Conservation (phyloP, 64 coral and sea anemone species). For the Catalaphyllia jardinei region DNA sequence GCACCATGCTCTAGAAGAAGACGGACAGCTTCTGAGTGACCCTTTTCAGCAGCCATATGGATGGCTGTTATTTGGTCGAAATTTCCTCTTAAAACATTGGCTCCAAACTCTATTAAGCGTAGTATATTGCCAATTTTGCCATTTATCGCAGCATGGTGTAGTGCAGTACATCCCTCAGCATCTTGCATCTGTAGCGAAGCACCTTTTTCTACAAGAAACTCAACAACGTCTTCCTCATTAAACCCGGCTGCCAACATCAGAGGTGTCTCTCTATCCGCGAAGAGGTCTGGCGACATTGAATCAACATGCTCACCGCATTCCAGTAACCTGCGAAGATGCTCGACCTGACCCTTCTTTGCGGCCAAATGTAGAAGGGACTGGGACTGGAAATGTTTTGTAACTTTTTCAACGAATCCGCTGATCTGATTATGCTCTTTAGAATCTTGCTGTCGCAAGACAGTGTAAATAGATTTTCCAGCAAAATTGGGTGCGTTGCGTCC, state of each 20-base stretch:
- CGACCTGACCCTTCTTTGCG: slow-evolving; percentile 41
- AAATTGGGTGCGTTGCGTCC: not conserved
- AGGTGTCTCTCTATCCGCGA: slow-evolving; percentile 12
- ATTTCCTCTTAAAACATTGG: not conserved
- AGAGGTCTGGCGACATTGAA: not conserved
- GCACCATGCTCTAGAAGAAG: slow-evolving; percentile 16
- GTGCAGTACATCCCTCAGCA: not conserved
- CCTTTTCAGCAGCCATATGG: not conserved
- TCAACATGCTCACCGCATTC: slow-evolving; percentile 45
- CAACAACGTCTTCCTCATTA: slow-evolving; percentile 32
- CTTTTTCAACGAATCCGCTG: slow-evolving; percentile 4
- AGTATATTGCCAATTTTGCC: not conserved
- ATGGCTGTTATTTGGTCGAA: not conserved
- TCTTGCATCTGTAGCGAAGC: not conserved
- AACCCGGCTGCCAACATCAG: slow-evolving; percentile 74
- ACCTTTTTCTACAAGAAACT: slow-evolving; percentile 18
- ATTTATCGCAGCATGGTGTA: not conserved
- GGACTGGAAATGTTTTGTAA: slow-evolving; percentile 23
- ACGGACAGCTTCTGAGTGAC: not conserved
- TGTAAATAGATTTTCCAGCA: slow-evolving; percentile 17
- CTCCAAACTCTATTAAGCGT: not conserved
- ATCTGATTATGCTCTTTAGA: slow-evolving; percentile 35
- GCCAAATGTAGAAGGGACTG: slow-evolving; percentile 55
- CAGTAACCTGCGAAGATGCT: slow-evolving; percentile 42
- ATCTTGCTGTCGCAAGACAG: not conserved